Conservation (phyloP, 2,888 invertebrate species). For the Teleogryllus oceanicus region DNA sequence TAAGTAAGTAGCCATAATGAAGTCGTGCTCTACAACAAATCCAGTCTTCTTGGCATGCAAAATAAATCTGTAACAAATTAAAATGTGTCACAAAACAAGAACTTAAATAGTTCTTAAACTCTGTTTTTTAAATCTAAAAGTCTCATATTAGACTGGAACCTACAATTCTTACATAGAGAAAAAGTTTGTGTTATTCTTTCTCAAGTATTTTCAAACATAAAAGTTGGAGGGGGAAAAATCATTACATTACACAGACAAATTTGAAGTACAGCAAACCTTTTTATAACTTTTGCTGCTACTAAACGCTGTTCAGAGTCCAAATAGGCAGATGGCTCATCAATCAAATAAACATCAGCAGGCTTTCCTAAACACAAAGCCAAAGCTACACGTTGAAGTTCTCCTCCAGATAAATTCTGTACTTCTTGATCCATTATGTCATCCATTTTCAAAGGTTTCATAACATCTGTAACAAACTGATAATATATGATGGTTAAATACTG, state of each 20-base stretch:
- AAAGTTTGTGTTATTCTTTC: no score
- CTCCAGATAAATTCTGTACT: constrained; percentile 97
- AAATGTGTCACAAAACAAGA: constrained; percentile 20
- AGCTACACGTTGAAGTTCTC: constrained; percentile 97
- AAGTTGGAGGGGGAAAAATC: no score
- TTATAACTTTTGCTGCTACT: constrained; percentile 98
- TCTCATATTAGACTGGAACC: no score
- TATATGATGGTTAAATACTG: background rate
- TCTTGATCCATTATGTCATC: constrained; percentile 98
- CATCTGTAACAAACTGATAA: constrained; percentile 89
- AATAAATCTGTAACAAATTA: constrained; percentile 61
- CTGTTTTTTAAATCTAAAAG: no score
- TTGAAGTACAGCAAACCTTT: constrained; percentile 52
- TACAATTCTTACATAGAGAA: no score
- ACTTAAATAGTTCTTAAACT: background rate
- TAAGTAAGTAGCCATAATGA: constrained; percentile 99
- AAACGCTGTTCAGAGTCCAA: constrained; percentile 99
- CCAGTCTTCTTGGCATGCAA: constrained; percentile 99
- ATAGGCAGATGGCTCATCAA: constrained; percentile 99
- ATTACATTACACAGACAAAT: no score
- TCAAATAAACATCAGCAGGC: constrained; percentile 97
- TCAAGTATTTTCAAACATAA: no score
- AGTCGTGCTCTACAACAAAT: constrained; percentile 99
- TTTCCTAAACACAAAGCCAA: constrained; percentile 94
- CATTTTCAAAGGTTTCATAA: constrained; percentile 96